phyloP scores from a whole-genome alignment of 1,140 invertebrate genomes.

The Trichoplusia ni region DNA sequence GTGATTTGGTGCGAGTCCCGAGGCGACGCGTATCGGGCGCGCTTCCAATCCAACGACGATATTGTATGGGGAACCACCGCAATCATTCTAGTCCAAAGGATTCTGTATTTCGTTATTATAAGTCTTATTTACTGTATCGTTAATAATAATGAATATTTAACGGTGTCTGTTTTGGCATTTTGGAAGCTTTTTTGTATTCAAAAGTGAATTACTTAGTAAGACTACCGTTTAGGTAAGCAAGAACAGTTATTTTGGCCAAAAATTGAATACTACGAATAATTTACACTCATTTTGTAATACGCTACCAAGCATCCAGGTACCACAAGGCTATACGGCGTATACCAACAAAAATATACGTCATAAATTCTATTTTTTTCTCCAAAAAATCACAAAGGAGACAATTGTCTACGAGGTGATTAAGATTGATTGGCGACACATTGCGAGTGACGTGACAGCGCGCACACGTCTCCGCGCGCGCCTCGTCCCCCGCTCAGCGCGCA shows the following conservation, averaged over 20 bases:
- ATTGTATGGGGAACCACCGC: slow-evolving; percentile 3
- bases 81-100: slow-evolving; percentile 4
- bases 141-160: not conserved
- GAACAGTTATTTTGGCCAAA: too few relatives aligned
- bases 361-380: not conserved
- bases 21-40: not conserved
- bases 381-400: not conserved
- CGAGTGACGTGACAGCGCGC: not conserved
- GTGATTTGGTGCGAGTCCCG: not conserved
- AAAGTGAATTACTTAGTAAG: too few relatives aligned
- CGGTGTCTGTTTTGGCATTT: too few relatives aligned
- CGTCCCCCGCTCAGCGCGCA: not conserved
- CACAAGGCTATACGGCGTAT: too few relatives aligned
- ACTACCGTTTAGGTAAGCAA: too few relatives aligned
- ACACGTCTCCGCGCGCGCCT: not conserved
- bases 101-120: slow-evolving; percentile 13
- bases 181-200: too few relatives aligned
- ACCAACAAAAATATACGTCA: too few relatives aligned
- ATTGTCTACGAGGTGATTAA: not conserved
- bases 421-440: slow-evolving; percentile 14
- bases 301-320: too few relatives aligned
- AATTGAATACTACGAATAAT: too few relatives aligned
- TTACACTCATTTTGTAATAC: too few relatives aligned
- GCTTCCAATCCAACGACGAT: slow-evolving; percentile 5
- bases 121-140: not conserved